Conservation (phyloP, 1,140 invertebrate genomes). For the Vollenhovia emeryi region DNA sequence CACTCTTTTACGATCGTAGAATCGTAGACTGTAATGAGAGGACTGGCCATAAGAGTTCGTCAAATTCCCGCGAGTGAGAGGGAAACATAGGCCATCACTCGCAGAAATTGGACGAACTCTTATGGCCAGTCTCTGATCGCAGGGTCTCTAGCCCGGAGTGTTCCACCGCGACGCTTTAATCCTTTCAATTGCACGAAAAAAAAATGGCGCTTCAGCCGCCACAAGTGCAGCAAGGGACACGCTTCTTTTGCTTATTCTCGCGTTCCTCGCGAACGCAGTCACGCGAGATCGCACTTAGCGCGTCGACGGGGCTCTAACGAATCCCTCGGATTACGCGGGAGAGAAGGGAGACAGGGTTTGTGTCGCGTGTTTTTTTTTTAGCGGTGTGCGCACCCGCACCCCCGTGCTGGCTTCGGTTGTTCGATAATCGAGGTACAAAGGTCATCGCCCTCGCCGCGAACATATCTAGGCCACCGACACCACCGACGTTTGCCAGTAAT, state of each 20-base stretch:
- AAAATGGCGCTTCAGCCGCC: background rate
- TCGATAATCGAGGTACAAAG: constrained; percentile 81
- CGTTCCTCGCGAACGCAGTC: background rate
- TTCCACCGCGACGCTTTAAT: too few species aligned
- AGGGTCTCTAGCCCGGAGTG: too few species aligned
- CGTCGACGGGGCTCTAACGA: background rate
- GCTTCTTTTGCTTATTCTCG: constrained; percentile 4
- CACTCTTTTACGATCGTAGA: too few species aligned
- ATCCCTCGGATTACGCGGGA: background rate
- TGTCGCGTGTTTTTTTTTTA: constrained; percentile 51
- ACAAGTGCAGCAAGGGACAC: background rate
- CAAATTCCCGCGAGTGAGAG: too few species aligned
- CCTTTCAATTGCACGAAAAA: background rate
- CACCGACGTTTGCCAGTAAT: constrained; percentile 59
- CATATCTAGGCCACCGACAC: constrained; percentile 80
- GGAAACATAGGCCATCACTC: too few species aligned
- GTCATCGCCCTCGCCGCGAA: constrained; percentile 79
- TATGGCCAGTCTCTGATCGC: too few species aligned
- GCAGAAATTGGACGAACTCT: too few species aligned
- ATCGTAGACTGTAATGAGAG: too few species aligned
- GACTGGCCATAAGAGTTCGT: too few species aligned
- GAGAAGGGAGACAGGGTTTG: background rate
- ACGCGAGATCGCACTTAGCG: constrained; percentile 55
- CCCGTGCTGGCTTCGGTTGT: constrained; percentile 74
- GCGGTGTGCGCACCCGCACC: constrained; percentile 68